Base-by-base conservation (phyloP, 2,113 vertebrate genomes). In the Alligator sinensis region DNA sequence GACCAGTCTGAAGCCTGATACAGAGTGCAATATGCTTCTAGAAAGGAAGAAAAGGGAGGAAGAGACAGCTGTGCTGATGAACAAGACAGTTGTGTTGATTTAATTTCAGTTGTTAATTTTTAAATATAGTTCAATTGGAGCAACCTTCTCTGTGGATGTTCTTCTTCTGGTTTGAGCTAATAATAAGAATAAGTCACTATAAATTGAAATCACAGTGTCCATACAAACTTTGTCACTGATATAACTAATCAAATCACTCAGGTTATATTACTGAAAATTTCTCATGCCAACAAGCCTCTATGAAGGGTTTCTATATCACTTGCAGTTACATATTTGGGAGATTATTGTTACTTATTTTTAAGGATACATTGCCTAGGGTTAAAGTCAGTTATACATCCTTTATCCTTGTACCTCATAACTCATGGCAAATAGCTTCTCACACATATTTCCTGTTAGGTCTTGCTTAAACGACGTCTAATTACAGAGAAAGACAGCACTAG, bases 391-490 rank as follows among this genome's bases (percentile, higher is more conserved):
- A 24, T 16, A 76, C 38, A 83, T 90, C 88, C 79, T 79, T 78
- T 82, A 91, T 63, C 24, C 76, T 89, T 88, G 30, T 54, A 76
- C n/a, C 55, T 84, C 17, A 11, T 34, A 38, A 72, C 30, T 72
- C 58, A n/a, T 54, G 58, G 22, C 92, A 66, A 77, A 61, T 38
- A 79, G 21, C 58, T 79, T 91, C 62, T 94, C 78, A 77, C 55
- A 63, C 59, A 76, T 19, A 47, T 93, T 84, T 93, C 60, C 84
- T 94, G 94, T 68, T 80, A 82, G n/a, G 57, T 93, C 88, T 80
- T 94, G 89, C 81, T 92, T 90, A 82, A 94, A 68, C 19, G 38
- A 82, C 59, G 25, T 59, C 74, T 93, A 92, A 88, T 94, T 94
- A 87, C 21, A 90, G 76, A 88, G 62, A 84, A 87, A 80, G n/a